phyloP scores from a whole-genome alignment of 2,888 invertebrate genomes.

The Bembecia ichneumoniformis region DNA sequence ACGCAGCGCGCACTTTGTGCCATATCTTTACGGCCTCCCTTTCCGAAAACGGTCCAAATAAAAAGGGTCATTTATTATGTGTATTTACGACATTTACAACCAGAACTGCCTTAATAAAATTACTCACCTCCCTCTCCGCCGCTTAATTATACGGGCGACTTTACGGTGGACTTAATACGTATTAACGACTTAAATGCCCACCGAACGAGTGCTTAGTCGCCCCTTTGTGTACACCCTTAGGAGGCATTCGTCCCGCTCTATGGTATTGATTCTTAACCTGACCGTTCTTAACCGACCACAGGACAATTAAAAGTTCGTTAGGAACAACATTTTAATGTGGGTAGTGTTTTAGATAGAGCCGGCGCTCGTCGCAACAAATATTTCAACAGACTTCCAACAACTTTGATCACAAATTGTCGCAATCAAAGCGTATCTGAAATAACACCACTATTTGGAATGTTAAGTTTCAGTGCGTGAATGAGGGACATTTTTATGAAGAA shows the following conservation, averaged over 20 bases:
- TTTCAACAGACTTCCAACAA: too few relatives aligned
- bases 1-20: neutral
- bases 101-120: slow-evolving; percentile 37
- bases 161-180: slow-evolving; percentile 24
- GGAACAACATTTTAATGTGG: too few relatives aligned
- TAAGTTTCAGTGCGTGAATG: too few relatives aligned
- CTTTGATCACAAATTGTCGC: too few relatives aligned
- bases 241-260: neutral
- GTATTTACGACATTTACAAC: slow-evolving; percentile 34
- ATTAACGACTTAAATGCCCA: slow-evolving; percentile 28
- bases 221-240: neutral
- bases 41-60: slow-evolving; percentile 17
- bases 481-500: too few relatives aligned
- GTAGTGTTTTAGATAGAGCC: too few relatives aligned
- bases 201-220: slow-evolving; percentile 21
- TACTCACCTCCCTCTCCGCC: slow-evolving; percentile 23
- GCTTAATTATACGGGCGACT: slow-evolving; percentile 31
- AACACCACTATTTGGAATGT: too few relatives aligned
- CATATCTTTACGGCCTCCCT: neutral
- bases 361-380: too few relatives aligned
- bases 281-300: too few relatives aligned
- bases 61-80: slow-evolving; percentile 26
- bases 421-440: too few relatives aligned
- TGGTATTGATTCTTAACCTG: too few relatives aligned
- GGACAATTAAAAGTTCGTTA: too few relatives aligned